A percentile compares a stretch with the other conserved stretches of the same genome.
Evolutionary conservation across 2,888 invertebrate genomes (phyloP).

Genomic region (Melieria crassipennis): DNA sequence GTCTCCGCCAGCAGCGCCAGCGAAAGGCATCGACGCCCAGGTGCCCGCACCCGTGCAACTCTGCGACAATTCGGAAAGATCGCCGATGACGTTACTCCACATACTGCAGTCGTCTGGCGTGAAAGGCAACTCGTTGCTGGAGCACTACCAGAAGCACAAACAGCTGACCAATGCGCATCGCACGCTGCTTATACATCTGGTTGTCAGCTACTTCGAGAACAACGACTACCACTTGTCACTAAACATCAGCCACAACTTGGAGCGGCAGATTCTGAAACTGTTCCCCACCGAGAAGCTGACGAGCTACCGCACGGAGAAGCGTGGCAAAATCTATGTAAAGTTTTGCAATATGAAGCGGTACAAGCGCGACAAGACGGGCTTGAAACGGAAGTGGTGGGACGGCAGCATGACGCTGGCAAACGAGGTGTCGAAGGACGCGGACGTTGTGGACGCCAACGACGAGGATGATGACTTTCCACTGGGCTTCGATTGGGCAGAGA

Average conservation of each 20-base stretch:
- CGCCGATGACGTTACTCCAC: conserved; percentile 42
- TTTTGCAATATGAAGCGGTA: conserved; percentile 59
- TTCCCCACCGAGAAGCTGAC: conserved; percentile 54
- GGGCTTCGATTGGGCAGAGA: conserved; percentile 14
- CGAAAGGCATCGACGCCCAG: conserved; percentile 28
- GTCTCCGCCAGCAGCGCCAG: conserved; percentile 42
- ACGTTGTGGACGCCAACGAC: conserved; percentile 9
- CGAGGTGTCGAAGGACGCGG: not conserved
- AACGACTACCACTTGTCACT: conserved; percentile 55
- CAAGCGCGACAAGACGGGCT: conserved; percentile 31
- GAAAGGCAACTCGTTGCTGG: conserved; percentile 48
- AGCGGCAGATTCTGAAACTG: conserved; percentile 53
- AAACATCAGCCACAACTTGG: conserved; percentile 53
- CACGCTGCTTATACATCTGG: conserved; percentile 51
- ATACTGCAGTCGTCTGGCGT: conserved; percentile 50
- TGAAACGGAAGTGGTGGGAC: conserved; percentile 12
- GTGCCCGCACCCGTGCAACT: conserved; percentile 37
- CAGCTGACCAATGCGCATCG: conserved; percentile 51
- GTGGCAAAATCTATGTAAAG: conserved; percentile 58
- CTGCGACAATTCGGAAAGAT: conserved; percentile 21
- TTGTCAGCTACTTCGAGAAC: conserved; percentile 57
- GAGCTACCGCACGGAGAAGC: conserved; percentile 57
- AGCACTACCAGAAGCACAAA: conserved; percentile 48
- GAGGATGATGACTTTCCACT: conserved; percentile 11
- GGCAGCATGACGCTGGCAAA: not conserved